These are phyloP conservation scores for Andrena dorsata DNA, from an alignment of 2,888 invertebrate species.

Conservation along the genomic window DNA sequence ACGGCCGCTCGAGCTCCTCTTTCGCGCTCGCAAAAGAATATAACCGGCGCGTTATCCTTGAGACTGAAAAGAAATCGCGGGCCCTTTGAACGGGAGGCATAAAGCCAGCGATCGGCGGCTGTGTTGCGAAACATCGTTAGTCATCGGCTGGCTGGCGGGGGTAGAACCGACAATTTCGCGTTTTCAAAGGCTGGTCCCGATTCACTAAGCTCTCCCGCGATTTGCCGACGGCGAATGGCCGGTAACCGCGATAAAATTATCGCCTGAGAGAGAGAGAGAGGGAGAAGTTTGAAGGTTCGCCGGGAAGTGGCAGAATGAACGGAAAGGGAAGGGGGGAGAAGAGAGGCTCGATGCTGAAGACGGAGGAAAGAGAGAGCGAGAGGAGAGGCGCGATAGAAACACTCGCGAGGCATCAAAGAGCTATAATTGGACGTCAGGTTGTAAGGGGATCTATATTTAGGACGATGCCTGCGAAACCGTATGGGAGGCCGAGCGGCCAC, in stretches of 20 bases:
- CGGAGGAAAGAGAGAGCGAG: slow-evolving; percentile 33
- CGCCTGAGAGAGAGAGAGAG: slow-evolving; percentile 27
- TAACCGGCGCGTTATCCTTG: slow-evolving; percentile 50
- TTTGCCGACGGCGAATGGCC: slow-evolving; percentile 58
- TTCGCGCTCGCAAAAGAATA: neutral
- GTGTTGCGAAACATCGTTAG: slow-evolving; percentile 59
- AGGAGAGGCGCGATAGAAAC: slow-evolving; percentile 53
- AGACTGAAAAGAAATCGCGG: slow-evolving; percentile 46
- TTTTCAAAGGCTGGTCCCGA: slow-evolving; percentile 62
- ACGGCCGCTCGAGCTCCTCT: neutral
- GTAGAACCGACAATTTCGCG: slow-evolving; percentile 51
- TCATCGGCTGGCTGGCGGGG: slow-evolving; percentile 30
- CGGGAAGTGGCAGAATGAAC: slow-evolving; percentile 34
- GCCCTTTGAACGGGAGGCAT: slow-evolving; percentile 43
- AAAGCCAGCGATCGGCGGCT: slow-evolving; percentile 41
- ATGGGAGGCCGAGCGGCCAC: slow-evolving; percentile 69
- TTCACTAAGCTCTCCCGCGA: slow-evolving; percentile 43
- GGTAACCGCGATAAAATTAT: slow-evolving; percentile 66
- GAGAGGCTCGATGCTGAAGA: slow-evolving; percentile 12
- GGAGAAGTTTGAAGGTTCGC: no score
- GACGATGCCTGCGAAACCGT: slow-evolving; percentile 78
- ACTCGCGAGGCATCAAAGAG: slow-evolving; percentile 81
- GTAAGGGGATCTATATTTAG: slow-evolving; percentile 82
- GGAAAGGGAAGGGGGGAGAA: slow-evolving; percentile 21
- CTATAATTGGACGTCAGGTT: slow-evolving; percentile 83